These are phyloP conservation scores for Todus mexicanus DNA, from an alignment of 2,797 vertebrate genomes.

Conservation along the genomic window DNA sequence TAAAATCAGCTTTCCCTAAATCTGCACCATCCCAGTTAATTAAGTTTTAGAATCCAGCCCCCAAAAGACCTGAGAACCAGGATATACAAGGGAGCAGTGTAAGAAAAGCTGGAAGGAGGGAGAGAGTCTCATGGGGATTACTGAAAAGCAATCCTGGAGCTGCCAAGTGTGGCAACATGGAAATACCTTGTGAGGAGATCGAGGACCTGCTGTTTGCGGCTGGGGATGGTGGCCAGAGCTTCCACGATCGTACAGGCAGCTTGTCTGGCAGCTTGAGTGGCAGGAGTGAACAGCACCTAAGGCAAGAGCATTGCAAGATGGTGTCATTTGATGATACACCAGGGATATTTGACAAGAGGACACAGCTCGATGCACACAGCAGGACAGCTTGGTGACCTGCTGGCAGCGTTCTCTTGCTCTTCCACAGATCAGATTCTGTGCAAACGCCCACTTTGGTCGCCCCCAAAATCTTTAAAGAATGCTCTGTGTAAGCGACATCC, in stretches of 20 bases:
- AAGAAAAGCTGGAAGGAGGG: neutral
- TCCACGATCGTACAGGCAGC: slow-evolving; percentile 98
- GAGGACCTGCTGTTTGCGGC: slow-evolving; percentile 95
- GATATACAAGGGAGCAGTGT: neutral
- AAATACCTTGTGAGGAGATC: slow-evolving; percentile 95
- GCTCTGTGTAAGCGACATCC: neutral
- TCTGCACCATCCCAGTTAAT: neutral
- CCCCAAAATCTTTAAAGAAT: neutral
- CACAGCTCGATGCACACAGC: fast-evolving
- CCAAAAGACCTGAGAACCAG: neutral
- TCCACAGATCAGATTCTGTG: neutral
- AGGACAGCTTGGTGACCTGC: neutral
- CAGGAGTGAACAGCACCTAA: slow-evolving; percentile 96
- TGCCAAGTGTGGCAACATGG: neutral
- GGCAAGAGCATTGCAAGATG: neutral
- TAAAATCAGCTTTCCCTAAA: neutral
- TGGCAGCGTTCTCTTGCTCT: neutral
- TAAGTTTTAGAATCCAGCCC: neutral
- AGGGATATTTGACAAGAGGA: neutral
- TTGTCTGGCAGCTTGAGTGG: slow-evolving; percentile 95
- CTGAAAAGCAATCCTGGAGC: neutral
- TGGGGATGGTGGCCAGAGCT: slow-evolving; percentile 93
- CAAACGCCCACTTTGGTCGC: neutral
- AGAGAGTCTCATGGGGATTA: neutral
- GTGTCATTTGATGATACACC: neutral